Evolutionary conservation across 2,797 vertebrate genomes (phyloP), one percentile per base, ranked within the genome.

Genomic region (Oreochromis grahami): DNA sequence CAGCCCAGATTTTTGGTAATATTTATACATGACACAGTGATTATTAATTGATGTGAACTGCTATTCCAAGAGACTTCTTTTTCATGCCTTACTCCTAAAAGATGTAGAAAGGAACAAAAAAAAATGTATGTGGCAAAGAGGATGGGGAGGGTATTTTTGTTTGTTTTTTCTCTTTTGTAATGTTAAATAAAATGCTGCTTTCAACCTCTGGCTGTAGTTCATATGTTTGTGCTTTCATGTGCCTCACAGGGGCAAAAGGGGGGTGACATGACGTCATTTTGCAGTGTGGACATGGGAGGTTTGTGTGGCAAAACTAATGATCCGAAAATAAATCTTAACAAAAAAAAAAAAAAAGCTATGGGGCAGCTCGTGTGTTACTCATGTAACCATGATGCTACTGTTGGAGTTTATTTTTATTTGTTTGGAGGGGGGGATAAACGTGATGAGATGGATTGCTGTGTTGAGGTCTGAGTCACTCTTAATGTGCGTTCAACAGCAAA

Each of bases 111-210:
- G 51, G 65, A 89, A 90, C 36, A 63, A 70, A 70, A 43, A 43
- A 9, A 91, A n/a, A n/a, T 38, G 45, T 34, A 38, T 60, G 34
- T 63, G 51, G 19, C 53, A 19, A 3, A 60, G 77, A 32, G 19
- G 38, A 53, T 12, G 26, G 36, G 43, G 52, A 77, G 56, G 34
- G 56, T 89, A n/a, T n/a, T 74, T 89, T 96, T 96, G 7, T 95
- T 94, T 90, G 76, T 96, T 96, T 8, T 65, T 26, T 26, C 3
- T 26, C 24, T 41, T 68, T 97, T 97, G 92, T 96, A 96, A 95
- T 95, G 93, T 95, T 95, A 87, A 96, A 97, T 96, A 95, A 96
- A 96, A 95, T 96, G 93, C 95, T 96, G 96, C 95, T 96, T 97
- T 96, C 83, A 96, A 95, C 85, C 14, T 77, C 36, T 32, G 63